These are phyloP conservation scores for Prosopocoilus inquinatus DNA, from an alignment of 2,888 invertebrate species.

Conservation along the genomic window DNA sequence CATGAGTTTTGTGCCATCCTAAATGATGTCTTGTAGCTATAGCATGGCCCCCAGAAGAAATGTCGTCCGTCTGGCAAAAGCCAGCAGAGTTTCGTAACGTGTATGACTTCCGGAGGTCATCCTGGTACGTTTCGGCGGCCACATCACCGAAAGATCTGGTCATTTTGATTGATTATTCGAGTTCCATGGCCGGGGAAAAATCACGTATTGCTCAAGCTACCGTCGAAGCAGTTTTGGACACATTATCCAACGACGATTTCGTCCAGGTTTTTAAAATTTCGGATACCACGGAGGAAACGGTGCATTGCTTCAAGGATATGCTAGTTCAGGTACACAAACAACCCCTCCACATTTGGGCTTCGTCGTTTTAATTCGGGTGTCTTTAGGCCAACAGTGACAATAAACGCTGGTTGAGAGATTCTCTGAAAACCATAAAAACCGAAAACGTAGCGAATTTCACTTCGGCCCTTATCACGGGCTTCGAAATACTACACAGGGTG, in stretches of 20 bases:
- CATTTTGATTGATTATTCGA: constrained; percentile 89
- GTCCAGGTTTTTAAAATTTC: constrained; percentile 93
- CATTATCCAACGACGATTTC: constrained; percentile 94
- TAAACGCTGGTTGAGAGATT: constrained; percentile 74
- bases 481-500: constrained; percentile 87
- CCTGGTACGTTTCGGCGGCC: constrained; percentile 97
- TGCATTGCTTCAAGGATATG: constrained; percentile 86
- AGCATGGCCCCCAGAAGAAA: constrained; percentile 80
- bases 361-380: neutral
- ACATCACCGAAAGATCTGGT: constrained; percentile 96
- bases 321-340: constrained; percentile 72
- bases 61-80: constrained; percentile 56
- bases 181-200: constrained; percentile 81
- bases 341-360: neutral
- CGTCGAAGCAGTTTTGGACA: constrained; percentile 86
- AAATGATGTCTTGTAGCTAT: constrained; percentile 56
- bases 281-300: constrained; percentile 77
- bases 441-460: constrained; percentile 89
- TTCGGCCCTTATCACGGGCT: constrained; percentile 86
- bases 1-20: neutral
- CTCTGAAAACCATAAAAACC: constrained; percentile 70
- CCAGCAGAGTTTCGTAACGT: constrained; percentile 78
- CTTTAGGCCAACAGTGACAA: constrained; percentile 78
- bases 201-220: constrained; percentile 86
- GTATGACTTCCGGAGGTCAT: constrained; percentile 91